These are phyloP conservation scores for Rhabditoides inermis DNA, from an alignment of 2,888 invertebrate genomes.

Conservation along the genomic window DNA sequence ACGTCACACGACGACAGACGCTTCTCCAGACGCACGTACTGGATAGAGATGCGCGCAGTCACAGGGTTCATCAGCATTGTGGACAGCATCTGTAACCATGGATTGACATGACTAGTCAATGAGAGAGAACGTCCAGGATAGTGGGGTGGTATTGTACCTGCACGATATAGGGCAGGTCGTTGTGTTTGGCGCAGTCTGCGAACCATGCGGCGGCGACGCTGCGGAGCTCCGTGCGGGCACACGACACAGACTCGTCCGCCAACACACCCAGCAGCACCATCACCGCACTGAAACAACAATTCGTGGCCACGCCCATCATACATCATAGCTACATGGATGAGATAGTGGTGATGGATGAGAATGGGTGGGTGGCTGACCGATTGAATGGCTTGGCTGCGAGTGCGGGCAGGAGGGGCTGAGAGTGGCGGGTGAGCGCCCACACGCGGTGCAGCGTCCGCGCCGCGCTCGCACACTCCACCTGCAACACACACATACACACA, in stretches of 20 bases:
- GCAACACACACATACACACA: slow-evolving; percentile 3
- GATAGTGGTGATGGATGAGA: too few species aligned
- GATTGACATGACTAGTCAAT: background rate
- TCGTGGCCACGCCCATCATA: background rate
- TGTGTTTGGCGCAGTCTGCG: slow-evolving; percentile 64
- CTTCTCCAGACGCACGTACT: slow-evolving; percentile 49
- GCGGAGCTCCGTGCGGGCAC: slow-evolving; percentile 32
- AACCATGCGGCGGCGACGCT: slow-evolving; percentile 69
- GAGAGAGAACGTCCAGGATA: background rate
- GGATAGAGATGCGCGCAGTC: slow-evolving; percentile 73
- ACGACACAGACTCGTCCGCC: slow-evolving; percentile 40
- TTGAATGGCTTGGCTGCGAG: slow-evolving; percentile 36
- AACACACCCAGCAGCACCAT: slow-evolving; percentile 48
- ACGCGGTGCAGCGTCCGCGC: slow-evolving; percentile 42
- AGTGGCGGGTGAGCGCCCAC: slow-evolving; percentile 39
- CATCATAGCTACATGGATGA: background rate
- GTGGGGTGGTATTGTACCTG: slow-evolving; percentile 54
- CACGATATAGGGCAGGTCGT: slow-evolving; percentile 70
- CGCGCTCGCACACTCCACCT: slow-evolving; percentile 34
- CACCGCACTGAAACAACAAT: slow-evolving; percentile 24
- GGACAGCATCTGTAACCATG: slow-evolving; percentile 41
- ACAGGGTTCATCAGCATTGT: slow-evolving; percentile 69
- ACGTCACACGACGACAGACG: background rate
- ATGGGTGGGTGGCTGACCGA: slow-evolving; percentile 17
- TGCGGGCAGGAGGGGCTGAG: slow-evolving; percentile 19